These are phyloP conservation scores for Tiphia femorata DNA, from an alignment of 2,888 invertebrate genomes.

Conservation along the genomic window DNA sequence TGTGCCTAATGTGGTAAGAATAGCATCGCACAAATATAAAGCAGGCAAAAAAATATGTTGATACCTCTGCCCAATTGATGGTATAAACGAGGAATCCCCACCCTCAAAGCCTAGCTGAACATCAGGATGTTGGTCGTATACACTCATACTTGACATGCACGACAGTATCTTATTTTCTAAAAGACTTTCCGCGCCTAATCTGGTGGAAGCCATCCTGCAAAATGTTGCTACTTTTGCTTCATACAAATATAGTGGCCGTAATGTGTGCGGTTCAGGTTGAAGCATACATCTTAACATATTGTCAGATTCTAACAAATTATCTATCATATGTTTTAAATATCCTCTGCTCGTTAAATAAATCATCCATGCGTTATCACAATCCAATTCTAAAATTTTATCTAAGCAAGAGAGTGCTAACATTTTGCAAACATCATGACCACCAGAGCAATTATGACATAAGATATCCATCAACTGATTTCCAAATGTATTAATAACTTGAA, in stretches of 20 bases:
- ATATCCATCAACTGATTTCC: conserved; percentile 86
- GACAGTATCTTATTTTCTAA: conserved; percentile 74
- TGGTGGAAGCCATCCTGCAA: conserved; percentile 77
- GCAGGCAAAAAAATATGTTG: conserved; percentile 87
- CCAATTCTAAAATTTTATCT: conserved; percentile 82
- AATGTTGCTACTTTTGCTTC: conserved; percentile 89
- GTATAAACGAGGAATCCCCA: conserved; percentile 71
- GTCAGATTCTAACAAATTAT: conserved; percentile 83
- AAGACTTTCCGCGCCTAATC: conserved; percentile 77
- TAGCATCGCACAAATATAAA: conserved; percentile 82
- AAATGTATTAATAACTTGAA: conserved; percentile 79
- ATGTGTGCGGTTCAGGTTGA: conserved; percentile 76
- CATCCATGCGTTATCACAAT: conserved; percentile 78
- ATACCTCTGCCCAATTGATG: conserved; percentile 79
- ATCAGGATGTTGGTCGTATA: conserved; percentile 82
- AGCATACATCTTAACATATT: conserved; percentile 76
- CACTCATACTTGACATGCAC: conserved; percentile 77
- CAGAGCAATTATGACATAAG: conserved; percentile 87
- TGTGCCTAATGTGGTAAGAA: conserved; percentile 85
- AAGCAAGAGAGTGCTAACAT: conserved; percentile 89
- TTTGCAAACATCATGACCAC: conserved; percentile 90
- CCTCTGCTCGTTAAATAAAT: conserved; percentile 75
- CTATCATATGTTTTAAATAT: conserved; percentile 86
- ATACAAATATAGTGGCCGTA: conserved; percentile 86
- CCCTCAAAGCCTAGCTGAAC: conserved; percentile 64